Base-by-base conservation (phyloP, 2,888 invertebrate species). In the Molorchus minor region DNA sequence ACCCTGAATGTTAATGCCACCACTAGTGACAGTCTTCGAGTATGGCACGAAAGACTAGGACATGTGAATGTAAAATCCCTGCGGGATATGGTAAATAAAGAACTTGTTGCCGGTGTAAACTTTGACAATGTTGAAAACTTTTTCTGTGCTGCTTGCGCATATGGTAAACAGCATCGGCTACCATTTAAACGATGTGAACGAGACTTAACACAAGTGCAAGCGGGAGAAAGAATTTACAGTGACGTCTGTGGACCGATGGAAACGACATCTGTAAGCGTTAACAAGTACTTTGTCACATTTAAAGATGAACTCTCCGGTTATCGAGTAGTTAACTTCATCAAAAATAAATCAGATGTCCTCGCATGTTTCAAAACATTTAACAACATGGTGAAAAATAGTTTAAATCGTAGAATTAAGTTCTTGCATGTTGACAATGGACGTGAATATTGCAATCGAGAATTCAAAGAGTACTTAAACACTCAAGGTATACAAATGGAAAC, bases 401-500 rank as follows among this genome's bases (percentile, higher is more conserved):
- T 56, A 19, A 55, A 46, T 7, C 20, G 44, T n/a, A 29, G 43
- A 53, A 35, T 63, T 1, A 56, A 62, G 30, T 10, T 52, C 10
- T 47, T 62, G 8, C 57, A 56, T 13, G 15, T 16, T 3, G 55
- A 59, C 19, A 55, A 59, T 35, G 43, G 55, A 1, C 25, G 7
- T 25, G 51, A 60, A 30, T 60, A 56, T 38, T 21, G 30, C 10
- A 60, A 51, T 16, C 1, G 36, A 10, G 21, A 53, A 10, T 45
- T 64, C 12, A 40, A 44, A 41, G 12, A 33, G n/a, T 57, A 30
- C 16, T 7, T 57, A 21, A 7, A 49, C 3, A 16, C 30, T 33
- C 7, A 55, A 44, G 72, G 71, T 20, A 75, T 74, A n/a, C 8
- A 54, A 12, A 53, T 64, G 10, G 67, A 71, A 59, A 61, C 56